phyloP scores from a whole-genome alignment of 2,797 vertebrate species.

The Lithobates sylvaticus region DNA sequence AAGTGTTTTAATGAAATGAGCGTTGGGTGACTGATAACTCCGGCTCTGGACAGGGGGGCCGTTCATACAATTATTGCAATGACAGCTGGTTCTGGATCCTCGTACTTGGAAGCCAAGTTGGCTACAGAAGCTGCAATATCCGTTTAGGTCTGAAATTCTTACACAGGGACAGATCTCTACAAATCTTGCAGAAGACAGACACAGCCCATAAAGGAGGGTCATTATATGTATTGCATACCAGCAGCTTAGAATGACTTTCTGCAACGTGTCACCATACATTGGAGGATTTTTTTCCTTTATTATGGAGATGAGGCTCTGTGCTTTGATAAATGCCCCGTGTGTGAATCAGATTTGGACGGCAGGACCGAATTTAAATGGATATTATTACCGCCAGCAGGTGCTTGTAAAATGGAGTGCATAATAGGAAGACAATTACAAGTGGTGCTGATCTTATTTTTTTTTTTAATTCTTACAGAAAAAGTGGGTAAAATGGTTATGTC shows the following conservation, averaged over 20 bases:
- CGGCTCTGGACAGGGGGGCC: background rate
- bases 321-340: too few relatives aligned
- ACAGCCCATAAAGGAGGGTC: background rate
- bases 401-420: background rate
- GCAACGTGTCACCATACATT: background rate
- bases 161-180: background rate
- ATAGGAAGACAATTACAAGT: background rate
- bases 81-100: slow-evolving; percentile 42
- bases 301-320: background rate
- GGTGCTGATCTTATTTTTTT: background rate
- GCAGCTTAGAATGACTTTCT: background rate
- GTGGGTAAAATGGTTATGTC: too few relatives aligned
- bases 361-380: background rate
- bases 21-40: slow-evolving; percentile 40
- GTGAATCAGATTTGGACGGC: background rate
- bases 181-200: background rate
- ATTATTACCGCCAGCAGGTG: background rate
- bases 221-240: background rate
- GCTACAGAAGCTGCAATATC: background rate
- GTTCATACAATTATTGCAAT: slow-evolving; percentile 25
- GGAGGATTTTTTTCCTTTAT: background rate
- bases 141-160: background rate
- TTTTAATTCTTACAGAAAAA: too few relatives aligned
- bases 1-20: slow-evolving; percentile 44
- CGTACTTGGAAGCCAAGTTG: slow-evolving; percentile 29